These are phyloP conservation scores for Gobiocypris rarus DNA, from an alignment of 2,113 vertebrate species.

Conservation along the genomic window DNA sequence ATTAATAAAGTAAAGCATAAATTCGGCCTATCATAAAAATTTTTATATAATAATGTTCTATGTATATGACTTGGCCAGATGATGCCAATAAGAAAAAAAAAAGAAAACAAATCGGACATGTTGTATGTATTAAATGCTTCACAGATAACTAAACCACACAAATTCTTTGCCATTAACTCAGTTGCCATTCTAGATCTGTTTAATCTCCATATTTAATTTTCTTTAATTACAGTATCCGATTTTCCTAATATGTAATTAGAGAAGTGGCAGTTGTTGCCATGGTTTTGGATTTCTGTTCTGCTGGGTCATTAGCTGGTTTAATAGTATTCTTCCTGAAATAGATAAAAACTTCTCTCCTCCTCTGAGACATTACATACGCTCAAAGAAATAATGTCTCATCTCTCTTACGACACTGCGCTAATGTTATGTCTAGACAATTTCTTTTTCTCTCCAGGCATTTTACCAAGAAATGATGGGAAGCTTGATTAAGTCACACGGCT, in stretches of 20 bases:
- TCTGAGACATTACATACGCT: slow-evolving; percentile 35
- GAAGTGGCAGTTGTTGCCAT: slow-evolving; percentile 58
- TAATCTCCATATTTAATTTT: slow-evolving; percentile 54
- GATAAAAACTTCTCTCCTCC: slow-evolving; percentile 40
- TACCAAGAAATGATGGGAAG: neutral
- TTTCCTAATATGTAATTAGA: slow-evolving; percentile 56
- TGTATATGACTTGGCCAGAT: neutral
- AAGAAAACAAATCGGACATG: neutral
- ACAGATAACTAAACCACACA: neutral
- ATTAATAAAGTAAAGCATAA: neutral
- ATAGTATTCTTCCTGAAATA: slow-evolving; percentile 51
- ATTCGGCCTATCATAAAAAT: neutral
- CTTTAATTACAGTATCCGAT: slow-evolving; percentile 56
- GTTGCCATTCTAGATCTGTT: slow-evolving; percentile 47
- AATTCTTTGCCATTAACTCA: slow-evolving; percentile 31
- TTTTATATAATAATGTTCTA: neutral
- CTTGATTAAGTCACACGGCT: slow-evolving; percentile 19
- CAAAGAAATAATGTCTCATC: slow-evolving; percentile 41
- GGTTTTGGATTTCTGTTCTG: slow-evolving; percentile 58
- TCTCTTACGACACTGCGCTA: slow-evolving; percentile 23
- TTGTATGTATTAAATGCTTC: neutral
- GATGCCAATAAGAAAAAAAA: neutral
- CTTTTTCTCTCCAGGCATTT: slow-evolving; percentile 21
- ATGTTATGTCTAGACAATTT: slow-evolving; percentile 25
- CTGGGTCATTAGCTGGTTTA: slow-evolving; percentile 59